Evolutionary conservation across 2,113 vertebrate genomes (phyloP).

Genomic region (Mirounga angustirostris): DNA sequence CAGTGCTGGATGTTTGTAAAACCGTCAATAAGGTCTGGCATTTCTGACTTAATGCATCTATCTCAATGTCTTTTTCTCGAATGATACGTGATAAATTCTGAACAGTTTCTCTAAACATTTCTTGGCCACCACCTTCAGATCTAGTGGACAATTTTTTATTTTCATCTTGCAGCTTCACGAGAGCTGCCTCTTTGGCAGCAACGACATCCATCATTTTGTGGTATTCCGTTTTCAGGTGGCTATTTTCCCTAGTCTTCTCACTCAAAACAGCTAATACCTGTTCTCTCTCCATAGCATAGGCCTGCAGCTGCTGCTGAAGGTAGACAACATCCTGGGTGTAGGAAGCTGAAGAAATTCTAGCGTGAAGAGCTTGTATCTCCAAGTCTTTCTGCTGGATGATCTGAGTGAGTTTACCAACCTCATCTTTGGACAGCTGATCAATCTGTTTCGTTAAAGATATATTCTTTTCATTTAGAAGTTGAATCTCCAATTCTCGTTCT

Average conservation of each 20-base stretch:
- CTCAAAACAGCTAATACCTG: slow-evolving; percentile 95
- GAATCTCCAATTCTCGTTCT: slow-evolving; percentile 97
- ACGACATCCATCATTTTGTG: slow-evolving; percentile 96
- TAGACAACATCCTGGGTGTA: slow-evolving; percentile 91
- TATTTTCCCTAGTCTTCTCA: slow-evolving; percentile 97
- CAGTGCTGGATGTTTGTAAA: slow-evolving; percentile 90
- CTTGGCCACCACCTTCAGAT: slow-evolving; percentile 94
- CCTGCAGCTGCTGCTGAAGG: slow-evolving; percentile 96
- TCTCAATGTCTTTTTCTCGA: slow-evolving; percentile 98
- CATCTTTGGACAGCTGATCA: slow-evolving; percentile 95
- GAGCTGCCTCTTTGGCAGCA: slow-evolving; percentile 94
- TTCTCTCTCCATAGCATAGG: slow-evolving; percentile 94
- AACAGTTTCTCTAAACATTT: slow-evolving; percentile 98
- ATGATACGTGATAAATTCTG: slow-evolving; percentile 99
- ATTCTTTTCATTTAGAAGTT: slow-evolving; percentile 96
- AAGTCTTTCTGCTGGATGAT: slow-evolving; percentile 96
- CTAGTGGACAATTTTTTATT: slow-evolving; percentile 91
- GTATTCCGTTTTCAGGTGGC: slow-evolving; percentile 95
- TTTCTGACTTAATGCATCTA: slow-evolving; percentile 97
- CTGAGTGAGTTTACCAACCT: slow-evolving; percentile 95
- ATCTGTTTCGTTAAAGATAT: slow-evolving; percentile 92
- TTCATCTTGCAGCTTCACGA: slow-evolving; percentile 95
- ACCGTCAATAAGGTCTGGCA: slow-evolving; percentile 96
- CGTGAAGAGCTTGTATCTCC: slow-evolving; percentile 96
- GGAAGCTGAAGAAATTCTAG: slow-evolving; percentile 90